phyloP scores from a whole-genome alignment of 2,888 invertebrate species.

The Syrphus vitripennis region DNA sequence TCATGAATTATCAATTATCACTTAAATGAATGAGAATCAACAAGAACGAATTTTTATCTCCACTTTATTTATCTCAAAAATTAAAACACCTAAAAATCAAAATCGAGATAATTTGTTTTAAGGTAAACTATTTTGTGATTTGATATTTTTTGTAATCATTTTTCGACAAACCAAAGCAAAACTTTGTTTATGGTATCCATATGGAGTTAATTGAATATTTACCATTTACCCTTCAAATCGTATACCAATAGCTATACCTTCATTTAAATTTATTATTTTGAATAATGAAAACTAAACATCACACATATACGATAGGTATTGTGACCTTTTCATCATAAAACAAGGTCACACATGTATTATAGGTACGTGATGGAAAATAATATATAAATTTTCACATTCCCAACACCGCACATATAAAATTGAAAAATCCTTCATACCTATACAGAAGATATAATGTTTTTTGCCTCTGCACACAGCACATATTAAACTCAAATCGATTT shows the following conservation, averaged over 20 bases:
- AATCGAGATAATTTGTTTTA: too few species aligned
- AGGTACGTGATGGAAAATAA: conserved; percentile 18
- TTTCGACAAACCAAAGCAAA: too few species aligned
- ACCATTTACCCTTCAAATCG: background rate
- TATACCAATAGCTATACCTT: too few species aligned
- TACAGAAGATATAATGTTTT: background rate
- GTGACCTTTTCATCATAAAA: conserved; percentile 4
- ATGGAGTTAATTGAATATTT: background rate
- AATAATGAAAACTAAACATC: conserved; percentile 13
- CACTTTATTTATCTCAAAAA: too few species aligned
- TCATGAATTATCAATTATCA: too few species aligned
- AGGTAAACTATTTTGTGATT: too few species aligned
- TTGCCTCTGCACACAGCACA: background rate
- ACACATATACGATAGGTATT: too few species aligned
- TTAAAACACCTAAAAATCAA: too few species aligned
- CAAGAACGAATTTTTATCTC: too few species aligned
- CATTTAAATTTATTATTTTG: background rate
- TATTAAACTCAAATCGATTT: conserved; percentile 29
- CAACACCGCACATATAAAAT: conserved; percentile 6
- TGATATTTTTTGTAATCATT: too few species aligned
- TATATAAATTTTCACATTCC: conserved; percentile 7
- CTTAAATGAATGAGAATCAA: too few species aligned
- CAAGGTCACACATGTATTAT: background rate
- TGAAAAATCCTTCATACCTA: conserved; percentile 1
- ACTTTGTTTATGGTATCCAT: too few species aligned